Evolutionary conservation across 2,797 vertebrate species (phyloP).

Genomic region (Hyperoplus immaculatus): DNA sequence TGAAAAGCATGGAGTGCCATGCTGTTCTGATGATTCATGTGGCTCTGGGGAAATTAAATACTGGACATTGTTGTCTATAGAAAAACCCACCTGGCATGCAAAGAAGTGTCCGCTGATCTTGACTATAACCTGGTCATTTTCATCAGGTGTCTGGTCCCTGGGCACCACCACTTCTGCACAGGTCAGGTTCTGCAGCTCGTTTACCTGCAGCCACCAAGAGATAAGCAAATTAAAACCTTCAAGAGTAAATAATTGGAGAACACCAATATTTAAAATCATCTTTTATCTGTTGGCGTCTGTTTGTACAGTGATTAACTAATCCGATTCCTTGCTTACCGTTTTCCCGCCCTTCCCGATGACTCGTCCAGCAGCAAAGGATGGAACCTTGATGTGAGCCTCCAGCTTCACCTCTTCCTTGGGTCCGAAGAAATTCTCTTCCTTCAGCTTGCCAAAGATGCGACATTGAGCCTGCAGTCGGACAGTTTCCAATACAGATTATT

Average conservation of each 20-base stretch:
- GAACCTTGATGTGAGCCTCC: conserved; percentile 99
- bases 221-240: background rate
- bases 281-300: background rate
- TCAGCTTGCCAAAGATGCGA: conserved; percentile 98
- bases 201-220: conserved; percentile 86
- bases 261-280: background rate
- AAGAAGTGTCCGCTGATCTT: conserved; percentile 99
- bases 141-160: conserved; percentile 98
- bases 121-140: conserved; percentile 98
- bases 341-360: conserved; percentile 99
- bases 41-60: background rate
- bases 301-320: background rate
- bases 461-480: conserved; percentile 91
- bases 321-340: conserved; percentile 87
- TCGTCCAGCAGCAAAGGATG: conserved; percentile 96
- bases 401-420: conserved; percentile 99
- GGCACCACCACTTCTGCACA: conserved; percentile 99
- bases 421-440: conserved; percentile 99
- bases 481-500: conserved; percentile 17
- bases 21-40: background rate
- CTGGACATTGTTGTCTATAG: accelerated
- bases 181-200: conserved; percentile 98
- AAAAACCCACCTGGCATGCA: conserved; percentile 93
- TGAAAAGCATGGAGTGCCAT: too few relatives aligned
- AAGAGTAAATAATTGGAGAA: background rate